Conservation (phyloP, 2,797 vertebrate genomes). For the Steatocranus sp. region DNA sequence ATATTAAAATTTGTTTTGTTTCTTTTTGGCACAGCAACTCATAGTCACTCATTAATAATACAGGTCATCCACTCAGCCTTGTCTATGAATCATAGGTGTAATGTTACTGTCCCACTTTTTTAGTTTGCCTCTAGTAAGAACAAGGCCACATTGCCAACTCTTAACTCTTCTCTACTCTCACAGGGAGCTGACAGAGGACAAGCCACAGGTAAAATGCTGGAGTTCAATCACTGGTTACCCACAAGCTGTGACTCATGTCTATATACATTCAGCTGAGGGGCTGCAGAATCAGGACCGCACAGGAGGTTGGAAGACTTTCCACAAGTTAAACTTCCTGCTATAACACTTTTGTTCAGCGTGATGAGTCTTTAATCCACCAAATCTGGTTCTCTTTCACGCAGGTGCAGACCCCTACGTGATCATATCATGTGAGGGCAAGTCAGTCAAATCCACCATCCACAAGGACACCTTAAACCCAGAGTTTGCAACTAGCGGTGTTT, state of each 20-base stretch:
- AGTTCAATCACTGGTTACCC: constrained; percentile 84
- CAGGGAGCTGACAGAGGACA: constrained; percentile 85
- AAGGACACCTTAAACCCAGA: constrained; percentile 70
- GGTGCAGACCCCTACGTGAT: constrained; percentile 87
- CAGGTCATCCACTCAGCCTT: not conserved
- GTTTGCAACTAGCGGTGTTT: constrained; percentile 82
- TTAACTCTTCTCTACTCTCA: not conserved
- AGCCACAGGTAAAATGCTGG: constrained; percentile 82
- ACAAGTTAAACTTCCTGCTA: not conserved
- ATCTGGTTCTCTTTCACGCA: constrained; percentile 31
- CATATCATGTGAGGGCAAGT: constrained; percentile 84
- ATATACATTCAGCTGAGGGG: constrained; percentile 78
- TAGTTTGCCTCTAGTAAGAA: not conserved
- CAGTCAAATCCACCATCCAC: constrained; percentile 71
- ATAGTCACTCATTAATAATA: not conserved
- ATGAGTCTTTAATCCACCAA: not conserved
- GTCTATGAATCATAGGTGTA: not conserved
- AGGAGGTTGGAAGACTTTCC: constrained; percentile 58
- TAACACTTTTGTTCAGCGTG: not conserved
- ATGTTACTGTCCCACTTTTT: not conserved
- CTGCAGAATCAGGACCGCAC: constrained; percentile 76
- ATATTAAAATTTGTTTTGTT: not conserved
- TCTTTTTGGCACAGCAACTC: not conserved
- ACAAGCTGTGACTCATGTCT: constrained; percentile 81
- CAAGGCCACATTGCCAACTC: not conserved